Evolutionary conservation across 30 jellyfish, hydroid and myxozoan genomes (phyloP), one percentile per base, ranked within the genome.

Genomic region (Sanderia malayensis): DNA sequence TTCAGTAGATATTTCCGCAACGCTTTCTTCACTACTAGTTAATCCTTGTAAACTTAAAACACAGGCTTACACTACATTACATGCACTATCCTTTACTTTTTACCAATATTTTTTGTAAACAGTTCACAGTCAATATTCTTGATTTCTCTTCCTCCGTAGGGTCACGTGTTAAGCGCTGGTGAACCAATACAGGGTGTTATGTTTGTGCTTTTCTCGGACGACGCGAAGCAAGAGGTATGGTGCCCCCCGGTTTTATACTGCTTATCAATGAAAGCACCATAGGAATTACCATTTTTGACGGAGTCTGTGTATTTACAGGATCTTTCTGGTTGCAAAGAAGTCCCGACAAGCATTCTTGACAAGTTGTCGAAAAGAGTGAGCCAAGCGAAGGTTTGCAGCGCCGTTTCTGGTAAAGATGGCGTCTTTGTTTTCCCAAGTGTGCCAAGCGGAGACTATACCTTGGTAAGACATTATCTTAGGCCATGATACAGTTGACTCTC

Each of bases 131-230:
- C 33, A 24, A 58, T 2, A 1, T 2, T 2, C 13, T 10, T 0
- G 1, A 1, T 8, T n/a, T n/a, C 31, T 28, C 19, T 66, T 76
- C 23, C 32, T 11, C 46, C 68, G 31, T 31, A 88, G 95, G 98
- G 98, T 15, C 87, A 74, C 41, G 98, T 91, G 52, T 74, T 85
- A 17, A 91, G 98, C 73, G 95, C 95, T 21, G 95, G 90, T 44
- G 95, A 91, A 57, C 96, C 98, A 21, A 91, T 91, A 17, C 95
- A 91, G 65, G 98, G 94, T 11, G 98, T 91, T 32, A 65, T 75
- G 26, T 91, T 91, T 53, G 71, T 91, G 7, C 63, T 91, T 15
- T 77, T 81, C 46, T 65, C 98, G 10, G 82, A 73, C 13, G 94
- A 82, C 21, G 94, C 61, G 32, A 45, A 58, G 75, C 76, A 47